Base-by-base conservation (phyloP, 2,797 vertebrate genomes). In the Rhinatrema bivittatum region DNA sequence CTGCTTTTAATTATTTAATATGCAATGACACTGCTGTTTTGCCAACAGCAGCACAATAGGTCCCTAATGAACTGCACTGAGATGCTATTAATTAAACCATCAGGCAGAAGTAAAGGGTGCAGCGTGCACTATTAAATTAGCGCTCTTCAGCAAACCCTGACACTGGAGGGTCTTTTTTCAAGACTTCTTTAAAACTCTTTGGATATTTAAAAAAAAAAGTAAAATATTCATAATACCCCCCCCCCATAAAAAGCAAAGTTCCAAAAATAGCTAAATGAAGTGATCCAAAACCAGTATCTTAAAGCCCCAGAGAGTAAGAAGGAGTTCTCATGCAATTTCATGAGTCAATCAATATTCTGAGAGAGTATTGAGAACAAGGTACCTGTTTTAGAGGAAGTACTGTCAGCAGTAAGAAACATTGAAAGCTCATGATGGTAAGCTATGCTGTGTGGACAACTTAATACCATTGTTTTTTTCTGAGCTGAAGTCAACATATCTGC, bases 1-100 rank as follows among this genome's bases (percentile, higher is more conserved):
- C 49, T 72, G 60, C 46, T 74, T 74, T 84, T 75, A 82, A 86
- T 84, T 79, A 84, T 79, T 75, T 75, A 79, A 70, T 56, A 59
- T 36, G 56, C 72, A 53, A 60, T 68, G 68, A 70, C 60, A 62
- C 56, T 71, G 67, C 63, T 82, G 66, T 79, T 82, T 85, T 78
- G 79, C 78, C 82, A 85, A 76, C 70, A 85, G 70, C 54, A 17
- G 62, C 66, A 81, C 78, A 81, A 82, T 82, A 66, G 62, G 68
- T 81, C 75, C 68, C 77, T 80, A 76, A 84, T 78, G 76, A 84
- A 80, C 74, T 50, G 53, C 64, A 62, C 40, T 29, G 56, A 65
- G 60, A 63, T 73, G 60, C 71, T 77, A 70, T 82, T 74, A 72
- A 82, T 74, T 76, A 80, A 72, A 69, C 53, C 56, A 70, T 61